These are phyloP conservation scores for Otolemur crassicaudatus DNA, from an alignment of 2,797 vertebrate species.

Conservation along the genomic window DNA sequence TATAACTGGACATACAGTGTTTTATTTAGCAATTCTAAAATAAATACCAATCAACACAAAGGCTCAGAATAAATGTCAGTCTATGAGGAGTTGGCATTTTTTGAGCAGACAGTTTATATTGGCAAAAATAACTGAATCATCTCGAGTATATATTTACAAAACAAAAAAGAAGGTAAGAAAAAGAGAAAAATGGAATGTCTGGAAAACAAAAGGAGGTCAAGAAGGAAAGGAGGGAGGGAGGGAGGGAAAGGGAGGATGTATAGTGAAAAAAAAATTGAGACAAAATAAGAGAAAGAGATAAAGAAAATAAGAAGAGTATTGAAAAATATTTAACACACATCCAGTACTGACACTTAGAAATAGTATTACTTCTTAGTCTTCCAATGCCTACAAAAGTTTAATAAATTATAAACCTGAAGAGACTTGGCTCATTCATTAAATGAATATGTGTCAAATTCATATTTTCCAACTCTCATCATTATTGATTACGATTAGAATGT, in stretches of 20 bases:
- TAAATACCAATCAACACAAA: neutral
- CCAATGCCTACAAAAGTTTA: neutral
- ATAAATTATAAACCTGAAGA: neutral
- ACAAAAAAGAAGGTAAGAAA: neutral
- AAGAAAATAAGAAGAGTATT: neutral
- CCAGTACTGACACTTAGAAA: neutral
- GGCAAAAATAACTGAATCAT: neutral
- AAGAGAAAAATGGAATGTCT: neutral
- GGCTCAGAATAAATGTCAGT: neutral
- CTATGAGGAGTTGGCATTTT: neutral
- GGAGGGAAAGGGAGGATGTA: neutral
- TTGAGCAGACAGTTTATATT: neutral
- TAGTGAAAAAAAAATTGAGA: neutral
- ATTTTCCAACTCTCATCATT: accelerated
- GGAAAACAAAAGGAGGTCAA: neutral
- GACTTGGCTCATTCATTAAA: neutral
- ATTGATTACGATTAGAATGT: neutral
- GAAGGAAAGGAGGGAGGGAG: neutral
- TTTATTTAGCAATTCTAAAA: neutral
- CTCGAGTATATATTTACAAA: neutral
- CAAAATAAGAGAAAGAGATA: neutral
- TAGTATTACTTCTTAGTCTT: neutral
- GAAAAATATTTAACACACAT: neutral
- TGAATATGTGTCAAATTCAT: neutral
- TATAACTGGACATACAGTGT: neutral